Evolutionary conservation across 2,888 invertebrate genomes (phyloP), one percentile per base, ranked within the genome.

Genomic region (Nasonia oneida): DNA sequence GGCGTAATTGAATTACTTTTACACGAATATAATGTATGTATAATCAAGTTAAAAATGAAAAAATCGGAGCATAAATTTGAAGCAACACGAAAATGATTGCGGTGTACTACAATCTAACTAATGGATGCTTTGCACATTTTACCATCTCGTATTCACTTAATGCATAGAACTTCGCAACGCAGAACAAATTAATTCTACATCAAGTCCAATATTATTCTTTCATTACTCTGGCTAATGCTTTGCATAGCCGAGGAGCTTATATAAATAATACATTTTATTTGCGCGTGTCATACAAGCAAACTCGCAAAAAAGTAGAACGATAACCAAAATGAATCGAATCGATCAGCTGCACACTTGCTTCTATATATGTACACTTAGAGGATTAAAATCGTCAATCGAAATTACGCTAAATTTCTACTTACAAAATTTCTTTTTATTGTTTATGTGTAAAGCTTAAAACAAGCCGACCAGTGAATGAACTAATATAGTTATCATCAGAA

Each of bases 281-380:
- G 64, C 23, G 12, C 23, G 64, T 29, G 29, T 5, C 29, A 12
- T 14, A 18, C 3, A n/a, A 29, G 67, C 67, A 23, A n/a, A 29
- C 33, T 67, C 8, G 67, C 67, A 29, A 67, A 67, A 64, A 64
- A 61, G n/a, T 61, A n/a, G 23, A 61, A 61, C 23, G 23, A 8
- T 10, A 61, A 61, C 8, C 23, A 33, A 67, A 12, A n/a, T 6
- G 3, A 33, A 67, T 12, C 2, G 3, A 33, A 67, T 67, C 67
- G 67, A 67, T 67, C 29, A 33, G 12, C 57, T 61, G 57, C 33
- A 67, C 14, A 67, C 67, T 67, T 67, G 67, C 67, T 14, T 67
- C 67, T 67, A 67, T 67, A 33, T 67, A 67, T 67, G 67, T 67
- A 67, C 67, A 67, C 67, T 29, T 67, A 67, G 67, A 67, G 15